Percentiles rank a stretch among this genome's conserved stretches.
phyloP scores from a whole-genome alignment of 2,888 invertebrate species.

The Meiosimyza platycephala region DNA sequence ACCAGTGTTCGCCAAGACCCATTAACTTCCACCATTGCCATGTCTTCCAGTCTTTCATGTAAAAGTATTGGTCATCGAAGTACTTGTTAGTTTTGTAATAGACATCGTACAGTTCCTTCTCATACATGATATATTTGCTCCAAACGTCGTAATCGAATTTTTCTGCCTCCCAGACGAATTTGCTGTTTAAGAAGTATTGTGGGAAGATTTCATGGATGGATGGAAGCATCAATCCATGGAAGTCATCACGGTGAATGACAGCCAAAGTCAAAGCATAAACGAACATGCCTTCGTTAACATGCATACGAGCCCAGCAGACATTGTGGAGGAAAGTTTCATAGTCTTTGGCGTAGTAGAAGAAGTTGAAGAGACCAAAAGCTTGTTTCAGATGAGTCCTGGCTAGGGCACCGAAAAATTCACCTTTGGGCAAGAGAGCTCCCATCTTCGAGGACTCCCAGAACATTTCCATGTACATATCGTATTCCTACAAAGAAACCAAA shows the following conservation, averaged over 20 bases:
- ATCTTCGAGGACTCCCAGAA: slow-evolving; percentile 49
- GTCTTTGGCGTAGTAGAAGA: slow-evolving; percentile 76
- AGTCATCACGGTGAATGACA: too few species aligned
- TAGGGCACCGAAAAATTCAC: slow-evolving; percentile 70
- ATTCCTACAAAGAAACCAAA: slow-evolving; percentile 42
- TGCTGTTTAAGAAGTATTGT: slow-evolving; percentile 75
- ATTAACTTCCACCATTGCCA: slow-evolving; percentile 56
- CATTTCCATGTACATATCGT: slow-evolving; percentile 46
- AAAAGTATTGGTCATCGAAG: slow-evolving; percentile 43
- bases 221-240: too few species aligned
- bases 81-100: slow-evolving; percentile 44
- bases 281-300: too few species aligned
- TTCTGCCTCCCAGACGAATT: slow-evolving; percentile 75
- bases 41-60: slow-evolving; percentile 49
- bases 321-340: slow-evolving; percentile 77
- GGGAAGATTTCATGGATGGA: too few species aligned
- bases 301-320: slow-evolving; percentile 74
- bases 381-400: slow-evolving; percentile 69
- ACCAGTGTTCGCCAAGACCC: slow-evolving; percentile 50
- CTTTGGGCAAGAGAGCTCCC: slow-evolving; percentile 69
- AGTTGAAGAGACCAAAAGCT: slow-evolving; percentile 72
- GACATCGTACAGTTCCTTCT: slow-evolving; percentile 51
- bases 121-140: slow-evolving; percentile 64
- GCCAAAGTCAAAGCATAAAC: too few species aligned
- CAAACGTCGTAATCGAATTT: slow-evolving; percentile 68